Conservation (phyloP, 2,113 vertebrate genomes). For the Eleginops maclovinus region DNA sequence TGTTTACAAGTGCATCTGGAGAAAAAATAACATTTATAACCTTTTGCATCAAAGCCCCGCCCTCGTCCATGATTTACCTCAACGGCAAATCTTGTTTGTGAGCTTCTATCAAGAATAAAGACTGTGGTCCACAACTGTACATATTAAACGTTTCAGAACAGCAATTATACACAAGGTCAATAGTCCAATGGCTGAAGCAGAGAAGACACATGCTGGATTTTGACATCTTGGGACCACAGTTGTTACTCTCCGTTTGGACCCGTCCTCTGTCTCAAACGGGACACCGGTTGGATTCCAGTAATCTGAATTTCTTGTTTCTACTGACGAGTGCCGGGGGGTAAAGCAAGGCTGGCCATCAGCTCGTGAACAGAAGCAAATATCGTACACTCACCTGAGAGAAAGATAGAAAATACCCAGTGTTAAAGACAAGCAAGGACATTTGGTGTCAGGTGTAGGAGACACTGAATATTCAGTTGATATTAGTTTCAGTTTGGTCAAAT, state of each 20-base stretch:
- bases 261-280: neutral
- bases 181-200: conserved; percentile 70
- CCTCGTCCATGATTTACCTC: conserved; percentile 42
- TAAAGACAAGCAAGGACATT: neutral
- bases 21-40: conserved; percentile 84
- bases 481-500: neutral
- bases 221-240: conserved; percentile 58
- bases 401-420: conserved; percentile 44
- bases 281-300: conserved; percentile 51
- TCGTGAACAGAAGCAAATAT: conserved; percentile 99
- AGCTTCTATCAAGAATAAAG: conserved; percentile 55
- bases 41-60: conserved; percentile 56
- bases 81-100: conserved; percentile 32
- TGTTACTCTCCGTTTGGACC: conserved; percentile 5
- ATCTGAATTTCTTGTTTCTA: conserved; percentile 76
- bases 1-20: conserved; percentile 93
- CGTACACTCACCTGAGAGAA: conserved; percentile 95
- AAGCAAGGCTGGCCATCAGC: conserved; percentile 96
- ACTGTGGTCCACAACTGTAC: conserved; percentile 47
- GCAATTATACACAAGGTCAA: conserved; percentile 52
- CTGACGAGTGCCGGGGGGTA: conserved; percentile 93
- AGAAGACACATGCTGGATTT: conserved; percentile 79
- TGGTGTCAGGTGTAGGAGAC: neutral
- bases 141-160: conserved; percentile 77
- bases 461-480: neutral